Evolutionary conservation across 64 coral and sea anemone species (phyloP).

Genomic region (Montipora capricornis): DNA sequence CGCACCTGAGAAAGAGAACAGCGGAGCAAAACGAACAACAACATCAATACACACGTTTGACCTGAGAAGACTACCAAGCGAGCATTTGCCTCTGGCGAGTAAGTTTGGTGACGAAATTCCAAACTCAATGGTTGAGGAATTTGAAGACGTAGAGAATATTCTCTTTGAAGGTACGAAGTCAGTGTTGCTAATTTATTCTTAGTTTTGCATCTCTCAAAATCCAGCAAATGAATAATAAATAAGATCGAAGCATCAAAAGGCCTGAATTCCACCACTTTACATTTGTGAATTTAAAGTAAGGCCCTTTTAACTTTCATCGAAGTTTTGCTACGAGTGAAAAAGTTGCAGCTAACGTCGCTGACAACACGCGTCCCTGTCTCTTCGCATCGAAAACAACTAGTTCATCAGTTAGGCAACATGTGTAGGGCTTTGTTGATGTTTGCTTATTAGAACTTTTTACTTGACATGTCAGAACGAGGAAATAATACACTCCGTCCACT

Average conservation of each 20-base stretch:
- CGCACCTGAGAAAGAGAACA: neutral
- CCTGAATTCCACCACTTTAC: no score
- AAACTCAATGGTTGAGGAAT: neutral
- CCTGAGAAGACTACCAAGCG: neutral
- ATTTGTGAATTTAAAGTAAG: neutral
- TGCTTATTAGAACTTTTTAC: neutral
- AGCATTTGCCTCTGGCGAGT: neutral
- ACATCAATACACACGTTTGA: neutral
- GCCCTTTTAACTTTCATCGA: neutral
- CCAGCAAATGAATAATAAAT: neutral
- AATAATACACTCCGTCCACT: neutral
- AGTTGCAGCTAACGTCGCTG: no score
- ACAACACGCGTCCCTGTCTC: no score
- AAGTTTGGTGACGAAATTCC: neutral
- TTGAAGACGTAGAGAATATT: slow-evolving; percentile 6
- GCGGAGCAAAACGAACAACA: neutral
- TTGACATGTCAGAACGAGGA: neutral
- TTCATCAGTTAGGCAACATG: no score
- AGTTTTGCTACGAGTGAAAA: no score
- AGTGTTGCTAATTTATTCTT: neutral
- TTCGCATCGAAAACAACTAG: no score
- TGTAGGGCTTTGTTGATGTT: no score
- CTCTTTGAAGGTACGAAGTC: neutral
- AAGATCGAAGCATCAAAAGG: neutral
- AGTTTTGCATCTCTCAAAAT: neutral